Base-by-base conservation (phyloP, 2,888 invertebrate genomes). In the Drosophila monieri region DNA sequence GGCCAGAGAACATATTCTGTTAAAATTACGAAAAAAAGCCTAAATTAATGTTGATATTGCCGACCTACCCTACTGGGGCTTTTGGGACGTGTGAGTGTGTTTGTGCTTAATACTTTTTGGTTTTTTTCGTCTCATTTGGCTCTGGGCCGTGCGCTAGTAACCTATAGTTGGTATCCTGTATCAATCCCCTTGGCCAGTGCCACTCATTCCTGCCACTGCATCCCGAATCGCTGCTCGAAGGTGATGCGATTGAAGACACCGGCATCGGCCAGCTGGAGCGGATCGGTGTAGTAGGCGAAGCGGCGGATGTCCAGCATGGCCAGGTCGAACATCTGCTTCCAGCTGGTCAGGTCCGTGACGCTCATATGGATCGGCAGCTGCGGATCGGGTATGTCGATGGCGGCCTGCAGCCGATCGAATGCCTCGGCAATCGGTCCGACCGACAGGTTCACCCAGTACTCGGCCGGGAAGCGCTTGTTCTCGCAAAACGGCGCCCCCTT, bases 391-490 rank as follows among this genome's bases (percentile, higher is more conserved):
- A 89, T 89, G 56, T 89, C 89, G 47, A 89, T 80, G 30, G 89
- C 84, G 0, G 90, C 80, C 58, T 88, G 86, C 39, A 89, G 56
- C 0, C 89, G 85, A 69, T 89, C 88, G 25, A 89, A 88, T 0
- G 89, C 90, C 55, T 89, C 89, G 6, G 85, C 89, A 46, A 85
- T 81, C 2, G 89, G 83, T 0, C 89, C 89, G 10, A 90, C 88
- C 0, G 90, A 90, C 1, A 89, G 61, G 70, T 89, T 89, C 1
- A 89, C 90, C 90, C 90, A 89, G 53, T 89, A 90, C 43, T 89
- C 89, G 5, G 83, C 87, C n/a, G 89, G 89, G 64, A 89, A 89
- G n/a, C 89, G 87, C 53, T 89, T 89, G 41, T 90, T 90, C 73
- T 89, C 90, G 51, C 89, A 90, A 52, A 89, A 89, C 6, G 89